phyloP scores from a whole-genome alignment of 1,140 invertebrate species.

The Leptinotarsa defecta region DNA sequence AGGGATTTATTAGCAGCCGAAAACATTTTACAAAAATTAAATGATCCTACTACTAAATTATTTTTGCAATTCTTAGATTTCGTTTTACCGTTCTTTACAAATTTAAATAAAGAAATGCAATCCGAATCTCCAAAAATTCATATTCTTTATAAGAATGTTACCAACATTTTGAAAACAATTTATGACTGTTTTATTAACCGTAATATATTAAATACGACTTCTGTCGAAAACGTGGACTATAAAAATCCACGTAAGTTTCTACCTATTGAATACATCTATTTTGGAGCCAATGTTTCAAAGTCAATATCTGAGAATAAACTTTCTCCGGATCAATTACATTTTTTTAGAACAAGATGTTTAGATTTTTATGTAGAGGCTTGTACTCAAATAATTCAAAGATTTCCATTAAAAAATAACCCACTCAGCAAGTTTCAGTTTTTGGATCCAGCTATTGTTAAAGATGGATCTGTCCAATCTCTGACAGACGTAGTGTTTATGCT shows the following conservation, averaged over 20 bases:
- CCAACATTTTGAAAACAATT: not conserved
- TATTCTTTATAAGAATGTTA: not conserved
- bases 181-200: conserved; percentile 4
- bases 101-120: conserved; percentile 6
- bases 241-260: conserved; percentile 26
- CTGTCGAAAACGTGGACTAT: conserved; percentile 15
- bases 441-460: conserved; percentile 16
- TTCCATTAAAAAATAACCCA: not conserved
- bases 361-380: conserved; percentile 15
- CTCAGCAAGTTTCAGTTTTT: conserved; percentile 14
- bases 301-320: conserved; percentile 5
- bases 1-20: not conserved
- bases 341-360: not conserved
- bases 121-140: conserved; percentile 8
- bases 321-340: conserved; percentile 12
- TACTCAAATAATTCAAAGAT: conserved; percentile 7
- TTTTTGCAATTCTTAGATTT: conserved; percentile 5
- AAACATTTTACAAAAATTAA: not conserved
- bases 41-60: conserved; percentile 12
- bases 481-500: not conserved
- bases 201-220: not conserved
- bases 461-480: conserved; percentile 6
- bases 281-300: conserved; percentile 21
- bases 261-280: conserved; percentile 19
- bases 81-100: not conserved